Conservation (phyloP, 2,113 vertebrate genomes). For the Hippocampus mohnikei region DNA sequence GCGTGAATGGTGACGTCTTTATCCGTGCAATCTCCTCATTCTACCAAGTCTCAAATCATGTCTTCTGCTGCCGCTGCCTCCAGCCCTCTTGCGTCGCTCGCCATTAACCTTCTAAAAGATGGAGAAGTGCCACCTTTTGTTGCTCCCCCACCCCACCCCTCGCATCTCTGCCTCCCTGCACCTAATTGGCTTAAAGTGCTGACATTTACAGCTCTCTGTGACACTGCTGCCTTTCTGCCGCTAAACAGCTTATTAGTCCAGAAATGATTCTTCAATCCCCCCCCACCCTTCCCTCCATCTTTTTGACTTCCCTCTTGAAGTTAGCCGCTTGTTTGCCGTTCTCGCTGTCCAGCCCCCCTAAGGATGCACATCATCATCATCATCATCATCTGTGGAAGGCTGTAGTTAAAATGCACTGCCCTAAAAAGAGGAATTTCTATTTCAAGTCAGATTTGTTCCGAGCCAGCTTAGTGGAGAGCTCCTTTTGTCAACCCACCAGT, state of each 20-base stretch:
- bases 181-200: slow-evolving; percentile 61
- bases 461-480: neutral
- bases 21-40: neutral
- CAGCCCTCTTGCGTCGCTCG: slow-evolving; percentile 18
- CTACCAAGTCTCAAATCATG: neutral
- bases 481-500: neutral
- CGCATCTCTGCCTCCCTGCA: slow-evolving; percentile 24
- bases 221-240: slow-evolving; percentile 30
- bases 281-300: slow-evolving; percentile 4
- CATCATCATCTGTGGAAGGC: neutral
- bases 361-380: neutral
- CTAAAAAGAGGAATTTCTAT: slow-evolving; percentile 12
- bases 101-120: slow-evolving; percentile 28
- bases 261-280: slow-evolving; percentile 25
- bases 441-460: neutral
- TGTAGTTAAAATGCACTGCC: neutral
- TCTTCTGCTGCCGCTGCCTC: neutral
- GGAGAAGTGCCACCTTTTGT: slow-evolving; percentile 48
- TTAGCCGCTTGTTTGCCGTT: neutral
- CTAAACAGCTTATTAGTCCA: slow-evolving; percentile 57
- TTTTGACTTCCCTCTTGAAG: slow-evolving; percentile 16
- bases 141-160: slow-evolving; percentile 25
- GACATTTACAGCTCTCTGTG: slow-evolving; percentile 59
- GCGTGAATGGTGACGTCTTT: neutral
- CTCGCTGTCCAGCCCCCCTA: neutral